phyloP scores from a whole-genome alignment of 2,113 vertebrate genomes.

The human region DNA sequence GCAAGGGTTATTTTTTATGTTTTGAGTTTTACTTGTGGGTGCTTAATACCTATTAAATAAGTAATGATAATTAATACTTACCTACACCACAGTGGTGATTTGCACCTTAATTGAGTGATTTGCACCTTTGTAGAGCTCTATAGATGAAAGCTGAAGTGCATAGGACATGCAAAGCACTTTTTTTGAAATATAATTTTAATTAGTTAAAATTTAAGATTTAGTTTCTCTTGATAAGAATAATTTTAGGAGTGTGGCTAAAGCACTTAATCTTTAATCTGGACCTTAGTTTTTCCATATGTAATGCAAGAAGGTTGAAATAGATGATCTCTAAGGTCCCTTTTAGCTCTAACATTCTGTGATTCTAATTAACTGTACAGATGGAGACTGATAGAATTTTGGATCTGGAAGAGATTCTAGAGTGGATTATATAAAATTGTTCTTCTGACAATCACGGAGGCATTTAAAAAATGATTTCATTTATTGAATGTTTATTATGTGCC shows the following conservation, averaged over 20 bases:
- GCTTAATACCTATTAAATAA: not conserved
- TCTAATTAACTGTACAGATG: not conserved
- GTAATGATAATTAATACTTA: not conserved
- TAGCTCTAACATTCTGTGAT: not conserved
- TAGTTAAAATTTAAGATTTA: constrained; percentile 9
- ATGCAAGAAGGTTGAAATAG: not conserved
- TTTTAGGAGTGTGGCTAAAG: not conserved
- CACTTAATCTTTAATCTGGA: not conserved
- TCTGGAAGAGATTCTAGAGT: not conserved
- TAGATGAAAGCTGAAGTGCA: not conserved
- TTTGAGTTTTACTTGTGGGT: constrained; percentile 43
- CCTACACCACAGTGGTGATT: not conserved
- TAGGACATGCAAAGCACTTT: not conserved
- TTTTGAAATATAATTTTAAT: not conserved
- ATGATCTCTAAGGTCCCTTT: not conserved
- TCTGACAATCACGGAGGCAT: not conserved
- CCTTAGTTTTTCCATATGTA: not conserved
- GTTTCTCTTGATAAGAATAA: constrained; percentile 4
- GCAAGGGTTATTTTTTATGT: not conserved
- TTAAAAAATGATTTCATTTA: not conserved
- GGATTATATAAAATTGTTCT: not conserved
- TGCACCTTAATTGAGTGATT: not conserved
- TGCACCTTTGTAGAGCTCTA: not conserved
- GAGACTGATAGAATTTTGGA: not conserved
- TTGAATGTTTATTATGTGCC: not conserved